phyloP scores from a whole-genome alignment of 2,797 vertebrate genomes.

The Gadopsis marmoratus region DNA sequence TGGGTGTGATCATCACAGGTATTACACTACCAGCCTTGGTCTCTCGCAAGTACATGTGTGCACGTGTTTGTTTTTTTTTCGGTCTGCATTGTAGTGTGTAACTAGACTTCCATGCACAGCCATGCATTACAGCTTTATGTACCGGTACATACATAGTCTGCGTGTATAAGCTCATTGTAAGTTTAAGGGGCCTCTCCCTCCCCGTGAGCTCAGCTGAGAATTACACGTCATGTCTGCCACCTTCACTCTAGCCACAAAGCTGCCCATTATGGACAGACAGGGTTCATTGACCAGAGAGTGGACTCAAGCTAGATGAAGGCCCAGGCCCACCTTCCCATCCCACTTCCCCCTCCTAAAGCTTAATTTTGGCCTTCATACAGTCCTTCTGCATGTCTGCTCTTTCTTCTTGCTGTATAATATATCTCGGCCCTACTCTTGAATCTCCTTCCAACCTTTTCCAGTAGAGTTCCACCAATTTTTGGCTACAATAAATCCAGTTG shows the following conservation, averaged over 20 bases:
- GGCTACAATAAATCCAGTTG: constrained; percentile 63
- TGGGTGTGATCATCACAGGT: constrained; percentile 51
- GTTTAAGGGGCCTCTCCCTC: constrained; percentile 59
- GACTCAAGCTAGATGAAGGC: constrained; percentile 55
- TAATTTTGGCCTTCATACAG: constrained; percentile 37
- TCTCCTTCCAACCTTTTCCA: constrained; percentile 41
- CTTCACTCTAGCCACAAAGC: constrained; percentile 79
- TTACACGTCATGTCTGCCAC: constrained; percentile 83
- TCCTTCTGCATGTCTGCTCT: constrained; percentile 31
- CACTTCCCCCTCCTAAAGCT: constrained; percentile 32
- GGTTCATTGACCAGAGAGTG: constrained; percentile 70
- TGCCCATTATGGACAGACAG: constrained; percentile 74
- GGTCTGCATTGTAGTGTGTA: constrained; percentile 29
- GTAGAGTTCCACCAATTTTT: constrained; percentile 45
- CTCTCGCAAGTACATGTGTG: constrained; percentile 39
- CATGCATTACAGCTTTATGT: constrained; percentile 39
- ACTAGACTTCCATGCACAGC: constrained; percentile 18
- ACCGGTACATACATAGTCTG: constrained; percentile 32
- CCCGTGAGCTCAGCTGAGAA: constrained; percentile 66
- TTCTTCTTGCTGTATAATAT: constrained; percentile 31
- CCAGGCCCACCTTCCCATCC: constrained; percentile 29
- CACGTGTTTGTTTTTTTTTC: constrained; percentile 16
- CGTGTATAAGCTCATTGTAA: constrained; percentile 75
- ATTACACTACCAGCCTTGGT: constrained; percentile 34
- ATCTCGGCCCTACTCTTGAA: constrained; percentile 32